Conservation (phyloP, 2,797 vertebrate species). For the Lepilemur septentrionalis region DNA sequence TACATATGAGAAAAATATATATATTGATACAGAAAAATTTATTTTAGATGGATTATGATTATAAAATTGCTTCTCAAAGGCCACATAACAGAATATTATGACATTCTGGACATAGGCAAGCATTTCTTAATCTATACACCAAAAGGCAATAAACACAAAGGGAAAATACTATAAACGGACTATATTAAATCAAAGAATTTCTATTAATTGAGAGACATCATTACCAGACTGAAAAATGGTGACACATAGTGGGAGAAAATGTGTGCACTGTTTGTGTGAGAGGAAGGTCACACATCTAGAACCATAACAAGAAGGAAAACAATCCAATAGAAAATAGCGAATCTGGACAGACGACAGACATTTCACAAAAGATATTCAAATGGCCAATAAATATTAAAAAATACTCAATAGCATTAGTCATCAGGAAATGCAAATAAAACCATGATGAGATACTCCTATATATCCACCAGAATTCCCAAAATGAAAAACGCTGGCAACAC, state of each 20-base stretch:
- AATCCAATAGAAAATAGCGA: not conserved
- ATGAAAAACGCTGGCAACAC: not conserved
- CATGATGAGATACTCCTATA: not conserved
- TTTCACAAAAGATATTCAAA: not conserved
- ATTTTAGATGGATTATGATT: not conserved
- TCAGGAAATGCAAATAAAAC: not conserved
- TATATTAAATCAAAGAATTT: not conserved
- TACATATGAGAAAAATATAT: not conserved
- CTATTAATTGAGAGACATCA: not conserved
- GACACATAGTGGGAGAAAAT: not conserved
- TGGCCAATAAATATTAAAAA: not conserved
- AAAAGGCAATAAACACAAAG: not conserved
- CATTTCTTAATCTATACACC: not conserved
- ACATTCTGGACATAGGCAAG: not conserved
- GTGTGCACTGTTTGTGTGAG: not conserved
- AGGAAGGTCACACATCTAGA: not conserved
- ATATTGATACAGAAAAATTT: not conserved
- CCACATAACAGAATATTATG: not conserved
- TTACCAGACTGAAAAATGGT: not conserved
- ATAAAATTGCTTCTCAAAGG: not conserved
- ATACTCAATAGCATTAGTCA: not conserved
- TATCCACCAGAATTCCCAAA: not conserved
- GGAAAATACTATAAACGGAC: not conserved
- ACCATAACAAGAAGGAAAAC: not conserved
- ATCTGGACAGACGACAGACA: not conserved